Evolutionary conservation across 2,888 invertebrate genomes (phyloP), one percentile per base, ranked within the genome.

Genomic region (Isoperla grammatica): DNA sequence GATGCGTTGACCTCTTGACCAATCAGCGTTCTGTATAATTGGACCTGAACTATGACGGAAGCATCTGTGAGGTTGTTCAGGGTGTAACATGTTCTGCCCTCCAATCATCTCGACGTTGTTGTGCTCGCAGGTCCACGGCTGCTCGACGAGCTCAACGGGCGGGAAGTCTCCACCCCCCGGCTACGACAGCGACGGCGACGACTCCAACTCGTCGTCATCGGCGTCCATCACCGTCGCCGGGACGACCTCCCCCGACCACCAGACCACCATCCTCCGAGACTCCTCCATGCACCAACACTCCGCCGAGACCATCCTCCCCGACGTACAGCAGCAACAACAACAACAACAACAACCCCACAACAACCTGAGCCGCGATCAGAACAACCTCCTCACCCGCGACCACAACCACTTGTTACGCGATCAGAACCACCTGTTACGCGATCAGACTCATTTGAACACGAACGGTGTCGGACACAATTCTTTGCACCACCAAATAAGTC

Each of bases 181-280:
- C 67, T 91, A 90, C 76, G 91, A 91, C 74, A 91, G 90, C 74
- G 94, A 93, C 74, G 90, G 89, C 45, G 93, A 93, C 73, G 91
- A 91, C 72, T 90, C 90, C 64, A 86, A 84, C 73, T 88, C 88
- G 59, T 88, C 87, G 1, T 62, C 62, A 22, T 56, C 64, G 22
- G 62, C 55, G 5, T 86, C 86, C 71, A 83, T 87, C 68, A 86
- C 86, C 66, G 87, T 87, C 57, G 81, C 78, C 64, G 83, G 79
- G 48, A 49, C 59, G 43, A 17, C 49, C 55, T 46, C 62, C 57
- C 65, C 63, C 45, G 65, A 65, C 56, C 68, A 62, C 68, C 62
- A 64, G 64, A 61, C 61, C 65, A 64, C 61, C 59, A 64, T 59
- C 65, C 64, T 56, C 59, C 62, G 62, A 63, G 61, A 58, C 22